Conservation (phyloP, 2,888 invertebrate species). For the Epiblema foenella region DNA sequence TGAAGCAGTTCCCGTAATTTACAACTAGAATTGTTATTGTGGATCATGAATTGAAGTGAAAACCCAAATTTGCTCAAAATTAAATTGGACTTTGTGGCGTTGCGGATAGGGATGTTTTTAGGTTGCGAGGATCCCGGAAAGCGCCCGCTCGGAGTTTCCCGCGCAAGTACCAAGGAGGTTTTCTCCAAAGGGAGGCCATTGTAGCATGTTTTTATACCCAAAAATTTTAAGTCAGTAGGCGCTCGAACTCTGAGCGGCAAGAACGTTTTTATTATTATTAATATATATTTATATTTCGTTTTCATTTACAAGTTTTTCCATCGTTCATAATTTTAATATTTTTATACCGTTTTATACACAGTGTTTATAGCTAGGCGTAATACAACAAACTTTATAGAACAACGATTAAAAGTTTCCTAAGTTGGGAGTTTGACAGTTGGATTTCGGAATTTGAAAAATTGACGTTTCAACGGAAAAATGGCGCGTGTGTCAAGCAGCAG, state of each 20-base stretch:
- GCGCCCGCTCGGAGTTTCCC: slow-evolving; percentile 36
- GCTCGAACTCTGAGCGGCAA: slow-evolving; percentile 83
- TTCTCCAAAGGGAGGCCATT: slow-evolving; percentile 77
- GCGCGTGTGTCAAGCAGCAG: slow-evolving; percentile 70
- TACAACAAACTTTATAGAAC: slow-evolving; percentile 59
- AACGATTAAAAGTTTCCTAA: slow-evolving; percentile 56
- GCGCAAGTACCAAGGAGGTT: slow-evolving; percentile 72
- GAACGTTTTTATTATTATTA: slow-evolving; percentile 84
- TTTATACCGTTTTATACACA: slow-evolving; percentile 85
- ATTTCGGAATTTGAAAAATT: slow-evolving; percentile 64
- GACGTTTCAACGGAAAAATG: slow-evolving; percentile 76
- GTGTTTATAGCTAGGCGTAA: slow-evolving; percentile 82
- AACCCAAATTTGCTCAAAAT: slow-evolving; percentile 9
- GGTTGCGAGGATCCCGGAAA: slow-evolving; percentile 30
- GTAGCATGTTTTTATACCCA: slow-evolving; percentile 86
- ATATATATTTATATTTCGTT: slow-evolving; percentile 86
- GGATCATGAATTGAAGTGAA: slow-evolving; percentile 43
- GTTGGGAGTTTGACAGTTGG: slow-evolving; percentile 68
- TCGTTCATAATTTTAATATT: slow-evolving; percentile 84
- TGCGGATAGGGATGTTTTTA: slow-evolving; percentile 9
- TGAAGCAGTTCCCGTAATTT: slow-evolving; percentile 35
- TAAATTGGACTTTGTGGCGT: not conserved
- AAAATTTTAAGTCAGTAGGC: slow-evolving; percentile 86
- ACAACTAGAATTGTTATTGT: slow-evolving; percentile 37
- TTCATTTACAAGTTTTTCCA: slow-evolving; percentile 85